A percentile compares a stretch with the other conserved stretches of the same genome.
phyloP scores from a whole-genome alignment of 2,888 invertebrate genomes.

The Meteorus colon region DNA sequence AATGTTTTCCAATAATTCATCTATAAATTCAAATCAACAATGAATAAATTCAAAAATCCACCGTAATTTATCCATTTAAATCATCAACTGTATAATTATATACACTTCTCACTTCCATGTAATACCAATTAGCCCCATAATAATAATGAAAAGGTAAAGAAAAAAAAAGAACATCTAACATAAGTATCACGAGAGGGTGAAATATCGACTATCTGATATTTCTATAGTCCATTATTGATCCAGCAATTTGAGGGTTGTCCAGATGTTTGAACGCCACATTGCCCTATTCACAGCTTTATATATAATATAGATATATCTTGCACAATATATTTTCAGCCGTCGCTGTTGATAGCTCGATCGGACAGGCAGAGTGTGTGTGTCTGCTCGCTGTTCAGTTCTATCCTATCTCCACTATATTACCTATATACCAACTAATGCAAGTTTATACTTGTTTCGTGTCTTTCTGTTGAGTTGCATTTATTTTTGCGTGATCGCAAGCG shows the following conservation, averaged over 20 bases:
- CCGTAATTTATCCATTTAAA: too few relatives aligned
- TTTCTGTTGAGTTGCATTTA: conserved; percentile 7
- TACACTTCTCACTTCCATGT: too few relatives aligned
- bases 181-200: background rate
- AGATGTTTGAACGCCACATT: conserved; percentile 57
- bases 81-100: too few relatives aligned
- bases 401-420: background rate
- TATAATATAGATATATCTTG: background rate
- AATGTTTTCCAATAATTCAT: too few relatives aligned
- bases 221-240: conserved; percentile 55
- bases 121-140: too few relatives aligned
- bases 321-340: background rate
- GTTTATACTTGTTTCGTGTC: conserved; percentile 22
- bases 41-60: too few relatives aligned
- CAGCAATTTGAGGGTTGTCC: conserved; percentile 52
- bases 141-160: background rate
- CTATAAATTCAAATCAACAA: too few relatives aligned
- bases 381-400: background rate
- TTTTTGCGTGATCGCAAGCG: conserved; percentile 26
- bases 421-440: background rate
- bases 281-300: conserved; percentile 25
- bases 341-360: conserved; percentile 12
- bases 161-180: background rate
- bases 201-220: conserved; percentile 3
- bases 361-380: background rate